Conservation (phyloP, 2,113 vertebrate genomes). For the Balaenoptera acutorostrata region DNA sequence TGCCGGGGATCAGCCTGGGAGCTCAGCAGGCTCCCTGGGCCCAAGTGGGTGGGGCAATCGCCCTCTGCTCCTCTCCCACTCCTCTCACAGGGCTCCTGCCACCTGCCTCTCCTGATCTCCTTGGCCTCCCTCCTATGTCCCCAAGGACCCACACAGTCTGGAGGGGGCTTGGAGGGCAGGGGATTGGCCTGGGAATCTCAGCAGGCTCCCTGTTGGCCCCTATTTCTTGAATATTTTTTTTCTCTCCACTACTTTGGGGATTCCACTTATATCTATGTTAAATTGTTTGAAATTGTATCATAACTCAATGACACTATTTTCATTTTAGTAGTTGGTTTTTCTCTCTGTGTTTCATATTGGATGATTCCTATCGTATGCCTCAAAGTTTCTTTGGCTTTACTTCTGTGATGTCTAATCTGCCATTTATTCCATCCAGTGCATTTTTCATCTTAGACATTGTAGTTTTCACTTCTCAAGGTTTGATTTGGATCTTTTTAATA, state of each 20-base stretch:
- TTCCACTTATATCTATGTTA: neutral
- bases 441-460: neutral
- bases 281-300: neutral
- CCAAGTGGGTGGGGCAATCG: too few species aligned
- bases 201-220: too few species aligned
- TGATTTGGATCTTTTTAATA: neutral
- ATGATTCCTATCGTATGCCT: neutral
- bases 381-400: neutral
- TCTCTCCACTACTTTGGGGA: neutral
- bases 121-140: too few species aligned
- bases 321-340: neutral
- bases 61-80: too few species aligned
- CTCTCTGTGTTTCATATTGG: neutral
- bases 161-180: too few species aligned
- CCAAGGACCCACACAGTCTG: too few species aligned
- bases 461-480: neutral
- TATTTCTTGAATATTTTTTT: neutral
- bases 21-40: too few species aligned
- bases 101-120: too few species aligned
- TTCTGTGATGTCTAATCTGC: neutral
- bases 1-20: rapidly evolving
- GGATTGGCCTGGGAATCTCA: too few species aligned
- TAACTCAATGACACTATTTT: neutral
- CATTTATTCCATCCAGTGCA: neutral
- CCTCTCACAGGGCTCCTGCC: too few species aligned